phyloP scores from a whole-genome alignment of 2,797 vertebrate genomes.

The Helostoma temminkii region DNA sequence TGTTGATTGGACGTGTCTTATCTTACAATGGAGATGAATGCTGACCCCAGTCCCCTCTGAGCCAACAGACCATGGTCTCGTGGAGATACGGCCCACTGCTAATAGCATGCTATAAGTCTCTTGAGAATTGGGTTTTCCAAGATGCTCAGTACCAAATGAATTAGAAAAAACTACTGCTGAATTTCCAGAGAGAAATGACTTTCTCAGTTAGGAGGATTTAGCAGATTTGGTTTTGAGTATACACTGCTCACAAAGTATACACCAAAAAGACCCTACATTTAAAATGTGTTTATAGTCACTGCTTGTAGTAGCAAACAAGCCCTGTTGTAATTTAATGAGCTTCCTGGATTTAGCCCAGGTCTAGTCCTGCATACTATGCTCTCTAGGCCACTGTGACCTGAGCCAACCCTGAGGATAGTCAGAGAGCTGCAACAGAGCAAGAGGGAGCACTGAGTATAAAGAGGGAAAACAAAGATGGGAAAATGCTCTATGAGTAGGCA shows the following conservation, averaged over 20 bases:
- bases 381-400: slow-evolving; percentile 52
- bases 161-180: not conserved
- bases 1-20: slow-evolving; percentile 42
- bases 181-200: slow-evolving; percentile 6
- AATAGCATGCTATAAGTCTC: slow-evolving; percentile 20
- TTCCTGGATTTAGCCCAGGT: slow-evolving; percentile 31
- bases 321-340: slow-evolving; percentile 13
- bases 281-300: not conserved
- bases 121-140: slow-evolving; percentile 45
- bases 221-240: slow-evolving; percentile 1
- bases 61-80: slow-evolving; percentile 35
- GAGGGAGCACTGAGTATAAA: slow-evolving; percentile 27
- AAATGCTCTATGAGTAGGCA: slow-evolving; percentile 37
- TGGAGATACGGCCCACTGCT: slow-evolving; percentile 40
- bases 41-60: slow-evolving; percentile 29
- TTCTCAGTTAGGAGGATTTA: not conserved
- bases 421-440: slow-evolving; percentile 17
- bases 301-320: slow-evolving; percentile 18
- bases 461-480: slow-evolving; percentile 13
- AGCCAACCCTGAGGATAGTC: slow-evolving; percentile 25
- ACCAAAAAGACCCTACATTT: slow-evolving; percentile 8
- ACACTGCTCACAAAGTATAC: slow-evolving; percentile 2
- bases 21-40: slow-evolving; percentile 62
- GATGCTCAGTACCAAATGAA: slow-evolving; percentile 19
- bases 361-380: slow-evolving; percentile 40